Conservation (phyloP, 2,797 vertebrate species). For the Arctocebus calabarensis region DNA sequence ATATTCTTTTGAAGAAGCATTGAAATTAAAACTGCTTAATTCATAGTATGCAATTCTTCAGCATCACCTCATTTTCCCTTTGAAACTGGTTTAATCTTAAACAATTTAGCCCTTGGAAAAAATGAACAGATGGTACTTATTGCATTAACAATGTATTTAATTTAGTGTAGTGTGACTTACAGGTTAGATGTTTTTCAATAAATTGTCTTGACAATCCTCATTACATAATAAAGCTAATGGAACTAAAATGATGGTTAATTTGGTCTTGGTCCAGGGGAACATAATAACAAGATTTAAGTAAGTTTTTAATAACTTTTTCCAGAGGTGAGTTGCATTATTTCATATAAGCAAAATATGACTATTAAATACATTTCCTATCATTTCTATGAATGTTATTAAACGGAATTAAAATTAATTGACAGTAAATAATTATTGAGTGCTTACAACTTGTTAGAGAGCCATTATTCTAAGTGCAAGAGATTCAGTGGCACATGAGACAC, state of each 20-base stretch:
- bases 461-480: neutral
- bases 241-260: conserved; percentile 49
- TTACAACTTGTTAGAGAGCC: neutral
- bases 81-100: conserved; percentile 75
- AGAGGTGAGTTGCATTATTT: neutral
- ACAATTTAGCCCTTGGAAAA: conserved; percentile 77
- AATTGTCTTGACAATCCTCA: conserved; percentile 62
- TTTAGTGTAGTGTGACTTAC: conserved; percentile 77
- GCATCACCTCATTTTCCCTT: conserved; percentile 71
- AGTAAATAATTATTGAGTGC: neutral
- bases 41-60: conserved; percentile 57
- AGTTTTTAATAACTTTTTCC: conserved; percentile 21
- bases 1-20: conserved; percentile 47
- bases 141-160: conserved; percentile 79
- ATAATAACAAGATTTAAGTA: neutral
- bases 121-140: conserved; percentile 83
- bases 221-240: conserved; percentile 65
- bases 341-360: neutral
- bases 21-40: conserved; percentile 68
- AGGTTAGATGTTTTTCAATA: conserved; percentile 78
- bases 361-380: neutral
- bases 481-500: neutral
- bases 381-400: conserved; percentile 13
- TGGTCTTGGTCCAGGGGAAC: conserved; percentile 9
- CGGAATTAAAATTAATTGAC: neutral